A percentile compares a stretch with the other conserved stretches of the same genome.
Conservation (phyloP, 2,888 invertebrate species). For the Callyntrura sp. region DNA sequence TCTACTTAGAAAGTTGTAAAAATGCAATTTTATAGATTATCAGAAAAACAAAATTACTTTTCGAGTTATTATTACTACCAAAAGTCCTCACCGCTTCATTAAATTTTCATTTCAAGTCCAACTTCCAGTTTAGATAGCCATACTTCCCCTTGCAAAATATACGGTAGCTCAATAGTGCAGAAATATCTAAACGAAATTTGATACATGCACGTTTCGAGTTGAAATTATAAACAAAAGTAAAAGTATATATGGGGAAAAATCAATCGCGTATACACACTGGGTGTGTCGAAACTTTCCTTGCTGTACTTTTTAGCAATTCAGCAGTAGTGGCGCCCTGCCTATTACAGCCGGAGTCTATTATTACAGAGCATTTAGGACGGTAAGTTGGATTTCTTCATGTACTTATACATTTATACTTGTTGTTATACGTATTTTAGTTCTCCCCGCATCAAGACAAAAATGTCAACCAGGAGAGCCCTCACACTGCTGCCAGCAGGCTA, state of each 20-base stretch:
- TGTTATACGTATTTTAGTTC: background rate
- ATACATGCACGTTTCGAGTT: background rate
- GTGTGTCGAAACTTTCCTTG: background rate
- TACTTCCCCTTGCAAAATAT: background rate
- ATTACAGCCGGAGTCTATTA: background rate
- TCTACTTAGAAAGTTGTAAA: background rate
- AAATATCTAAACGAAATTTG: background rate
- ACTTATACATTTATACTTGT: background rate
- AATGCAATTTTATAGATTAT: background rate
- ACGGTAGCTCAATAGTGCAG: background rate
- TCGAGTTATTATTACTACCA: background rate
- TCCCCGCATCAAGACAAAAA: background rate
- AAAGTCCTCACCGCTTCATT: background rate
- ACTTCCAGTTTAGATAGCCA: background rate
- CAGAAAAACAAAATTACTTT: background rate
- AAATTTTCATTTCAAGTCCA: slow-evolving; percentile 8
- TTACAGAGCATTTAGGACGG: background rate
- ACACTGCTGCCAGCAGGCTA: background rate
- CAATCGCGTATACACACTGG: slow-evolving; percentile 13
- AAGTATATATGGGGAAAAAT: background rate
- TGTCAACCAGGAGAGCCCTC: background rate
- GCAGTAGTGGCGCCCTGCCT: background rate
- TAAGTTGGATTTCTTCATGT: background rate
- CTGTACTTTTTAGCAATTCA: slow-evolving; percentile 11
- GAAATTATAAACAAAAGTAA: background rate